These are phyloP conservation scores for Lycorma delicatula DNA, from an alignment of 1,140 invertebrate genomes.

Conservation along the genomic window DNA sequence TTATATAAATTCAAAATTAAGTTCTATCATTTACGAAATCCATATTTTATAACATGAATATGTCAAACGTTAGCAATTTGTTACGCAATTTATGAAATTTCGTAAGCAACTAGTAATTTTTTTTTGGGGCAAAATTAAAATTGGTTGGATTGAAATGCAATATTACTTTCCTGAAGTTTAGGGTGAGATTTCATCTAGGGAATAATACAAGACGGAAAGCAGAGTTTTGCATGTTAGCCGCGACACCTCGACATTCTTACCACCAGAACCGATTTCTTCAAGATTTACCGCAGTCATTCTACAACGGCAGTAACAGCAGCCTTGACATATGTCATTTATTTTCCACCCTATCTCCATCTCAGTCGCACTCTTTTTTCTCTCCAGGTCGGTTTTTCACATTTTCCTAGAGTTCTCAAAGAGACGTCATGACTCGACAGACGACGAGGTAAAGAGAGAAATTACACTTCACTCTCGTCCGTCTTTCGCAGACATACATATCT, in stretches of 20 bases:
- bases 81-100: too few species aligned
- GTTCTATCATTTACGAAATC: too few species aligned
- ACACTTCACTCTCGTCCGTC: not conserved
- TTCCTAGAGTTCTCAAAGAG: slow-evolving; percentile 3
- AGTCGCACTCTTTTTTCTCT: not conserved
- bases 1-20: too few species aligned
- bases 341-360: not conserved
- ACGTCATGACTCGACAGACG: not conserved
- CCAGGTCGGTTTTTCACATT: not conserved
- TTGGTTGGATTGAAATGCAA: too few species aligned
- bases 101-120: too few species aligned
- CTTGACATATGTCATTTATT: slow-evolving; percentile 7
- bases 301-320: not conserved
- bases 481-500: not conserved
- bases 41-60: too few species aligned
- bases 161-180: too few species aligned
- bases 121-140: too few species aligned
- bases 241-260: not conserved
- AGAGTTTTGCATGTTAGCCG: too few species aligned
- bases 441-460: slow-evolving; percentile 4
- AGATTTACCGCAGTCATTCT: not conserved
- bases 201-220: too few species aligned
- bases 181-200: too few species aligned
- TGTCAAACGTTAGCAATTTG: too few species aligned
- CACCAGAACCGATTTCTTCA: not conserved